Evolutionary conservation across 2,113 vertebrate genomes (phyloP).

Genomic region (Carettochelys insculpta): DNA sequence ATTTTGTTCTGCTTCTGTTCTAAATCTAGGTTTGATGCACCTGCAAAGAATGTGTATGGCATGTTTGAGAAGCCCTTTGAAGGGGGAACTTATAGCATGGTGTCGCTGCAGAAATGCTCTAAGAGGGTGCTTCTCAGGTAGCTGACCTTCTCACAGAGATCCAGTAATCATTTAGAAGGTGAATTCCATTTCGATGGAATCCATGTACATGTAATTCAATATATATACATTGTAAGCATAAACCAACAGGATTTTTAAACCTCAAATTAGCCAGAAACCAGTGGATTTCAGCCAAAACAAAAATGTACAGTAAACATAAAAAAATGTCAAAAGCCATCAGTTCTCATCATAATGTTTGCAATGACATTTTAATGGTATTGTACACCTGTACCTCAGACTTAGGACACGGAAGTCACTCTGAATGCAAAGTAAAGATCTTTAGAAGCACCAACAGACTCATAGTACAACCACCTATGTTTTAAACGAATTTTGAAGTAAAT

Average conservation of each 20-base stretch:
- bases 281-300: neutral
- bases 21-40: neutral
- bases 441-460: constrained; percentile 8
- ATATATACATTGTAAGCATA: neutral
- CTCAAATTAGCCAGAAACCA: constrained; percentile 30
- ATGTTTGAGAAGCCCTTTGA: neutral
- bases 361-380: neutral
- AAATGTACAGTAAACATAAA: constrained; percentile 33
- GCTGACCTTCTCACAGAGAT: neutral
- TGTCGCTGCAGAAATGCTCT: no score
- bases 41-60: neutral
- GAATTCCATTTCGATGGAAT: neutral
- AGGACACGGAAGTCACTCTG: neutral
- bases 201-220: neutral
- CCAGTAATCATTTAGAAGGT: neutral
- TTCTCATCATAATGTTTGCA: constrained; percentile 21
- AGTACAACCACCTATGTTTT: neutral
- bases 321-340: neutral
- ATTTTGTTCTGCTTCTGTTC: neutral
- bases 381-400: neutral
- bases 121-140: neutral
- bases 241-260: neutral
- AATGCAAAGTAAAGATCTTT: constrained; percentile 8
- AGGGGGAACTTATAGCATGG: neutral
- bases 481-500: neutral